Evolutionary conservation across 2,888 invertebrate species (phyloP).

Genomic region (Autographa gamma): DNA sequence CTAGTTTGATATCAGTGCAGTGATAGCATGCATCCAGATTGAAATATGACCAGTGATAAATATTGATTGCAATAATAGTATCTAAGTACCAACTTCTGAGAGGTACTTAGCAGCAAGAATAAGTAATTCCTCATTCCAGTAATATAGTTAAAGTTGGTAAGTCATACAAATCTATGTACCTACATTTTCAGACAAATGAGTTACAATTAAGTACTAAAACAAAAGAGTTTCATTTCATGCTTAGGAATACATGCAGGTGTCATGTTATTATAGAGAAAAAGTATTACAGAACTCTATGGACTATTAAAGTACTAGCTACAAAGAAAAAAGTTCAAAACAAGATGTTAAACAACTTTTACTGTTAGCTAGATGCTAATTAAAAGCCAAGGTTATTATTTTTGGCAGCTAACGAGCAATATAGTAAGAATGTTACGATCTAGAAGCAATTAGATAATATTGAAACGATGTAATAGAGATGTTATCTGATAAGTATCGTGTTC

Average conservation of each 20-base stretch:
- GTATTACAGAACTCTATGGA: background rate
- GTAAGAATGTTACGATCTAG: constrained; percentile 39
- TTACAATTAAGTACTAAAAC: background rate
- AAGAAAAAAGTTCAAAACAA: constrained; percentile 29
- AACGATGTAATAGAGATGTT: constrained; percentile 37
- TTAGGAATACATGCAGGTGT: background rate
- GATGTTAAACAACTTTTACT: constrained; percentile 48
- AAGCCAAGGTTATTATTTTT: constrained; percentile 62
- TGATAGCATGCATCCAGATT: background rate
- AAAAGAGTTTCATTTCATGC: background rate
- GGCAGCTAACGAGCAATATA: constrained; percentile 44
- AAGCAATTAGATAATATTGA: constrained; percentile 52
- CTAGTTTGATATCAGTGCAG: background rate
- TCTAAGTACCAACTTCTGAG: background rate
- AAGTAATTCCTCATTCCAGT: background rate
- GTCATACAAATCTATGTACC: background rate
- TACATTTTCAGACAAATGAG: background rate
- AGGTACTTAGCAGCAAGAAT: background rate
- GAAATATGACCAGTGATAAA: background rate
- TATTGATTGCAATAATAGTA: background rate
- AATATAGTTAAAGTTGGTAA: background rate
- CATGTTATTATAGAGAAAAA: background rate
- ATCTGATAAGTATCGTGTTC: constrained; percentile 39
- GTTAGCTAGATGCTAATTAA: constrained; percentile 56
- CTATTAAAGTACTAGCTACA: constrained; percentile 7